Base-by-base conservation (phyloP, 1,140 invertebrate species). In the Drosophila nigrodunni region DNA sequence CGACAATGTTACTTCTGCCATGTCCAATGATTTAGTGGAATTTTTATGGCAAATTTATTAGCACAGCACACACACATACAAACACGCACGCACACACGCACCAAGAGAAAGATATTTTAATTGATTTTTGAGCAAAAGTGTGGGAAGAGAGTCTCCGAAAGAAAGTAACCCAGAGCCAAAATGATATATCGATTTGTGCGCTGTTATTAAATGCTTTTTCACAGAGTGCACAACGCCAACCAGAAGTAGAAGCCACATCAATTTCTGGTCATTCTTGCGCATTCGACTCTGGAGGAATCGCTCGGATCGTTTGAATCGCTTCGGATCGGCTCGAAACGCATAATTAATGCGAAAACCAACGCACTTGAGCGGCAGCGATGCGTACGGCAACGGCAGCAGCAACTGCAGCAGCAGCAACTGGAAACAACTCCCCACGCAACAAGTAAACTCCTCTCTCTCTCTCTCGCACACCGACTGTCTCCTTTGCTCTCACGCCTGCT, bases 301-400 rank as follows among this genome's bases (percentile, higher is more conserved):
- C 57, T 50, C 44, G 68, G 30, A 73, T 57, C 71, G 58, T 39
- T 37, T 47, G 62, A 35, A 49, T 68, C 49, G 60, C 41, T 13
- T 54, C 61, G 43, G 39, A 59, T 61, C 64, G 61, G 58, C 15
- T 67, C 55, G 70, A 18, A 82, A 82, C 74, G 85, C 85, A 89
- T 89, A 89, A 89, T 89, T 89, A 89, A 89, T 89, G 85, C 85
- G 85, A 89, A 89, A 89, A 89, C 86, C 85, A 89, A 89, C 85
- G 85, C 85, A 89, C 80, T 89, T 88, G 74, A 77, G 65, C 70
- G 64, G 71, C 74, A 60, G 61, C 47, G 54, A 43, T 41, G 68
- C 74, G 88, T 88, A 83, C 83, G 83, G 43, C 62, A 66, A 21
- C 69, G 58, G 70, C 43, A 15, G 15, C 65, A 49, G 35, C 46